Conservation (phyloP, 2,113 vertebrate genomes). For the Azemiops feae region DNA sequence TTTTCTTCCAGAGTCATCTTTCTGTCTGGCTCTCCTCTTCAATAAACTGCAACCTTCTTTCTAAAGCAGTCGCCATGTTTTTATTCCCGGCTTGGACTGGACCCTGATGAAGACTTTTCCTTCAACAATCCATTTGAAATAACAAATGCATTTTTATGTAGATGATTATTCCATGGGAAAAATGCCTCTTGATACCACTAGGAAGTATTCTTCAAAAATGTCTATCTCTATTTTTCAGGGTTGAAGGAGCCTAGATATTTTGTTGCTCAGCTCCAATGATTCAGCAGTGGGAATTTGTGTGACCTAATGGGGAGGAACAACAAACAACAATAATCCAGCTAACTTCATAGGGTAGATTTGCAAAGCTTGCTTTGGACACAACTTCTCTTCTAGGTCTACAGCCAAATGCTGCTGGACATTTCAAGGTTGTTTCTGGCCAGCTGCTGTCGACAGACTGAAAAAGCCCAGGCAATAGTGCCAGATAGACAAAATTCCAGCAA, state of each 20-base stretch:
- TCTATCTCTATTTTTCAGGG: neutral
- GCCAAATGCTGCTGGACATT: neutral
- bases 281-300: neutral
- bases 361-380: neutral
- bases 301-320: neutral
- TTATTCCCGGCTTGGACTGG: no score
- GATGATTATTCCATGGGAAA: neutral
- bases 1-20: no score
- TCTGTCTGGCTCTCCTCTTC: no score
- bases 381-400: fast-evolving
- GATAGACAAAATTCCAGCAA: neutral
- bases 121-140: neutral
- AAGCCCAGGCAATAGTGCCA: neutral
- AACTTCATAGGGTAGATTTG: neutral
- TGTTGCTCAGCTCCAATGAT: neutral
- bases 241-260: neutral
- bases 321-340: fast-evolving
- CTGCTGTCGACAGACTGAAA: fast-evolving
- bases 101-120: no score
- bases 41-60: no score
- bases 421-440: fast-evolving
- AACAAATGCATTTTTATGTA: neutral
- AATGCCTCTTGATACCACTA: neutral
- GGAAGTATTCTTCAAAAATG: neutral
- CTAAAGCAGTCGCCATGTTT: no score